These are phyloP conservation scores for Homarus americanus DNA, from an alignment of 1,140 invertebrate species.

Conservation along the genomic window DNA sequence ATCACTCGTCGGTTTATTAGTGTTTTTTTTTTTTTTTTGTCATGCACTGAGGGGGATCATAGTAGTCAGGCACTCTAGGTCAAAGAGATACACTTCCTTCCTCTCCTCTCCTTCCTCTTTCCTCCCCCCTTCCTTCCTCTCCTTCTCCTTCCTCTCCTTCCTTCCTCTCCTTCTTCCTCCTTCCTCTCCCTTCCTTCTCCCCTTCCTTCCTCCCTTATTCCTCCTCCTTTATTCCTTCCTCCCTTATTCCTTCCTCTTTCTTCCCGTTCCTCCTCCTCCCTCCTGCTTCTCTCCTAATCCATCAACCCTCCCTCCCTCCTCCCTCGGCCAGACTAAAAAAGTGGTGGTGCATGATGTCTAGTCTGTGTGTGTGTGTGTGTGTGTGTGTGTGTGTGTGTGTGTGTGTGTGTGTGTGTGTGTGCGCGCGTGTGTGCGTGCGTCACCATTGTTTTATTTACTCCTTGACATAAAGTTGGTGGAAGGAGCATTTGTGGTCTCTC, in stretches of 20 bases:
- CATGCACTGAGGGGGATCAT: no score
- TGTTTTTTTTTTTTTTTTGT: no score
- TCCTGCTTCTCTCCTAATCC: neutral
- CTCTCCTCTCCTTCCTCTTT: neutral
- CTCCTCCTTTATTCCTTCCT: neutral
- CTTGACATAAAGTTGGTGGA: no score
- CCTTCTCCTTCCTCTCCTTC: neutral
- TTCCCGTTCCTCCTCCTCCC: neutral
- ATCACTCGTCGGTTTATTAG: no score
- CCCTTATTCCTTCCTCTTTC: neutral
- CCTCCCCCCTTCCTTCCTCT: neutral
- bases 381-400: neutral
- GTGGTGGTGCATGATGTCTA: neutral
- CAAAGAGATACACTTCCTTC: no score
- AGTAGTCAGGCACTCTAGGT: no score
- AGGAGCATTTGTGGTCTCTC: no score
- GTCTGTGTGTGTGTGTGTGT: neutral
- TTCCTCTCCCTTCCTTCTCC: neutral
- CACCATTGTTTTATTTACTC: no score
- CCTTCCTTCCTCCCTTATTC: neutral
- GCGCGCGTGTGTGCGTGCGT: neutral
- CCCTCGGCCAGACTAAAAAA: no score
- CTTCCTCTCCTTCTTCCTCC: neutral
- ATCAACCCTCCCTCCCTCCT: neutral
- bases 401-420: neutral